Percentiles rank a stretch among this genome's conserved stretches.
Conservation (phyloP, 1,140 invertebrate genomes). For the Ostrea denselamellosa region DNA sequence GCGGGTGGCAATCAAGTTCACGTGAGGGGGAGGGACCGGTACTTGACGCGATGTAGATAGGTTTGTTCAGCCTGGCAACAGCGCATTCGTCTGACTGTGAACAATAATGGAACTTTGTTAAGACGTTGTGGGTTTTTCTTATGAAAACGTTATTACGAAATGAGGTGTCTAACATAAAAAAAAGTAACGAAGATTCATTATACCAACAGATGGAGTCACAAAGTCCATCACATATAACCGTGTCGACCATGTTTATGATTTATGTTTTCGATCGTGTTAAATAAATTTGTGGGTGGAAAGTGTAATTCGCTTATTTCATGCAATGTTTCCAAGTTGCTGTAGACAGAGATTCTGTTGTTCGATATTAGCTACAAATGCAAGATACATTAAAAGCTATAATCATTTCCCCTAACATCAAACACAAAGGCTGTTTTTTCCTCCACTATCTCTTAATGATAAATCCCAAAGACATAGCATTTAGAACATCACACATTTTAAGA, state of each 20-base stretch:
- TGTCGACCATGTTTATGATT: not conserved
- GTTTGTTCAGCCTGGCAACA: not conserved
- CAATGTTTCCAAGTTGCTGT: not conserved
- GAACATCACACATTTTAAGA: not conserved
- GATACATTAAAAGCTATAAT: not conserved
- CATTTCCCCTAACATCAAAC: not conserved
- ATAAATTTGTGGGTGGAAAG: not conserved
- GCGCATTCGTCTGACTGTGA: not conserved
- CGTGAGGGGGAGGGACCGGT: not conserved
- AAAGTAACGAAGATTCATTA: not conserved
- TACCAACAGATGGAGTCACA: not conserved
- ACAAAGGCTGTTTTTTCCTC: no score
- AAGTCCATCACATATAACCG: not conserved
- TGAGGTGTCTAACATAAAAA: slow-evolving; percentile 3
- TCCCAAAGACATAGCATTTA: not conserved
- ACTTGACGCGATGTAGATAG: not conserved
- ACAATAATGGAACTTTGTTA: not conserved
- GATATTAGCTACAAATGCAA: not conserved
- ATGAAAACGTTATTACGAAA: not conserved
- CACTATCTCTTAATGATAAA: no score
- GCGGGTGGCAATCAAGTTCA: slow-evolving; percentile 1
- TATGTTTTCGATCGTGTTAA: not conserved
- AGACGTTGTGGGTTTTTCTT: not conserved
- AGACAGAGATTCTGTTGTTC: not conserved
- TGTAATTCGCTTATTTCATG: not conserved